Evolutionary conservation across 2,888 invertebrate species (phyloP), one percentile per base, ranked within the genome.

Genomic region (Macrophya annulata): DNA sequence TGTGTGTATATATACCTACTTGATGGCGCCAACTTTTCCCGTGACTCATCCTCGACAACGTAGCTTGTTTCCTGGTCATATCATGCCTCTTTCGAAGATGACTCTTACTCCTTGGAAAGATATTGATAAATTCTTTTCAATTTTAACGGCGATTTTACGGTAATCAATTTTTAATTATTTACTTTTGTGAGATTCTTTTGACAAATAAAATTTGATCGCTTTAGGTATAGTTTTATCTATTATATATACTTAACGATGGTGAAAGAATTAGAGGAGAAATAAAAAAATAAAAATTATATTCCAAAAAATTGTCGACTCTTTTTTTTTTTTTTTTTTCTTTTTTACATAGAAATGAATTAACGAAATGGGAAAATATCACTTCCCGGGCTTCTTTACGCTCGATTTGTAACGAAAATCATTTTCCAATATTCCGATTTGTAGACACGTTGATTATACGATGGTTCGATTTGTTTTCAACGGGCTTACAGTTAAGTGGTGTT

Each of bases 21-120:
- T 81, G 81, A 81, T 62, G 81, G 59, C 81, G 81, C 81, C 81
- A 81, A 81, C 81, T 81, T 59, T 81, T 62, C 62, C 62, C 62
- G 62, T 81, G 81, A 81, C 81, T 81, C 81, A 81, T 81, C 43
- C 59, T 25, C 81, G 81, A 81, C 59, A 62, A 62, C 62, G 62
- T 81, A 62, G 79, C 79, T 43, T 43, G 59, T 59, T 81, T 62
- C 62, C 43, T 8, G 59, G 59, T n/a, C 62, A 62, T 81, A 81
- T 81, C 59, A 43, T 62, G 59, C 21, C 40, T 81, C 62, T 81
- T 81, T n/a, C 40, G 40, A 8, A n/a, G 62, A 81, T 81, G 79
- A 81, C 59, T 62, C 10, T 81, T 81, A 17, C 55, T 55, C n/a
- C 43, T 17, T 3, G 59, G 62, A 81, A 62, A 37, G 40, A 43